These are phyloP conservation scores for Trigoniulus corallinus DNA, from an alignment of 1,140 invertebrate genomes.

Conservation along the genomic window DNA sequence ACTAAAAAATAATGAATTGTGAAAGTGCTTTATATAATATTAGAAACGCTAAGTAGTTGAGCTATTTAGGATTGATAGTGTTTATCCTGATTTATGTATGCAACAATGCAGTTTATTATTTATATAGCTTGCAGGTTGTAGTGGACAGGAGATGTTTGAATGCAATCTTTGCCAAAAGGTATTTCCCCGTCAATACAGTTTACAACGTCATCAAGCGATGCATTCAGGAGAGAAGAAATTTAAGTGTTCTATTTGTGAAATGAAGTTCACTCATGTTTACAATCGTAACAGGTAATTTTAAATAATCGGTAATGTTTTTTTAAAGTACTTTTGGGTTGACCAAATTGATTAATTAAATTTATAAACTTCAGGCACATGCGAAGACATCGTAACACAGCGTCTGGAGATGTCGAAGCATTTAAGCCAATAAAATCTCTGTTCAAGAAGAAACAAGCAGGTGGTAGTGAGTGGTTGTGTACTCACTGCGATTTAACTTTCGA, in stretches of 20 bases:
- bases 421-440: slow-evolving; percentile 22
- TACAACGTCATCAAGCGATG: slow-evolving; percentile 27
- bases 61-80: too few species aligned
- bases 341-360: not conserved
- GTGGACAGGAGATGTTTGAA: too few species aligned
- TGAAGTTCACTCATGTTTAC: slow-evolving; percentile 28
- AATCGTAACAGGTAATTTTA: slow-evolving; percentile 21
- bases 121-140: too few species aligned
- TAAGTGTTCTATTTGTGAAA: slow-evolving; percentile 25
- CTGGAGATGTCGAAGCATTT: not conserved
- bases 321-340: not conserved
- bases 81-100: too few species aligned
- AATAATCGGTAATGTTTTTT: not conserved
- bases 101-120: too few species aligned
- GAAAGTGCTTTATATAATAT: too few species aligned
- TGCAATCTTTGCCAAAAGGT: slow-evolving; percentile 23
- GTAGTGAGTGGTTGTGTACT: slow-evolving; percentile 35
- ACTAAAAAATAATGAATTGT: too few species aligned
- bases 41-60: too few species aligned
- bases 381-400: not conserved
- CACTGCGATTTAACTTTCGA: slow-evolving; percentile 38
- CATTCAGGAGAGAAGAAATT: slow-evolving; percentile 27
- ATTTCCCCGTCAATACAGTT: slow-evolving; percentile 29
- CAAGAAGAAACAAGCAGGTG: slow-evolving; percentile 19
- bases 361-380: slow-evolving; percentile 11